Evolutionary conservation across 2,113 vertebrate genomes (phyloP), one percentile per base, ranked within the genome.

Genomic region (Myxocyprinus asiaticus): DNA sequence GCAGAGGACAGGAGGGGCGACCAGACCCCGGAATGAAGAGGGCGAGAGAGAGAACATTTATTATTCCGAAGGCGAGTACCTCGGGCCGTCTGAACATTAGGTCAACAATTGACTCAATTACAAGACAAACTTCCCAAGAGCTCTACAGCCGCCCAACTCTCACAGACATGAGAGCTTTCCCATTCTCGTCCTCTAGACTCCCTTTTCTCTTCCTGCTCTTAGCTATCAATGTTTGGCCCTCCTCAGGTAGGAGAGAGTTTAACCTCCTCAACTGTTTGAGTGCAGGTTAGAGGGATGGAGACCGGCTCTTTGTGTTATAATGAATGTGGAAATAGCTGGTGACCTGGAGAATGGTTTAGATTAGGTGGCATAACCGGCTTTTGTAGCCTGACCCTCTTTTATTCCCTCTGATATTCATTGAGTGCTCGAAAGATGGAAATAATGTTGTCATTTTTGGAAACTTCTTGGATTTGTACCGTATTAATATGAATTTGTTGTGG

Each of bases 41-140:
- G 43, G 78, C 85, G 78, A 85, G 81, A 75, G 86, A 45, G 81
- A 74, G 81, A 83, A 85, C 88, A 87, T 91, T 89, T 89, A 91
- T 92, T 91, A 91, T 91, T 91, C 85, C 51, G 67, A 85, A 83
- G 80, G 86, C 83, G 87, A 86, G 90, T 85, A 82, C 83, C 87
- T 77, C 67, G 87, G 90, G 87, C 89, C 83, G 84, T 76, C 88
- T 89, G 88, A 93, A 93, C 92, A 88, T 87, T 83, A 92, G 92
- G 90, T 94, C 92, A 93, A 94, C 94, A 94, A 94, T 94, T 92
- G 92, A 94, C 91, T 94, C 94, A 94, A 94, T 94, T 94, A 94
- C 94, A 92, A 93, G 93, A 94, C 93, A 94, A 94, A 94, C 94
- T 91, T 89, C 85, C 91, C 86, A 90, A 94, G 93, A 88, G 90